A percentile compares a stretch with the other conserved stretches of the same genome.
Evolutionary conservation across 2,888 invertebrate genomes (phyloP).

Genomic region (Acanthococcus lagerstroemiae): DNA sequence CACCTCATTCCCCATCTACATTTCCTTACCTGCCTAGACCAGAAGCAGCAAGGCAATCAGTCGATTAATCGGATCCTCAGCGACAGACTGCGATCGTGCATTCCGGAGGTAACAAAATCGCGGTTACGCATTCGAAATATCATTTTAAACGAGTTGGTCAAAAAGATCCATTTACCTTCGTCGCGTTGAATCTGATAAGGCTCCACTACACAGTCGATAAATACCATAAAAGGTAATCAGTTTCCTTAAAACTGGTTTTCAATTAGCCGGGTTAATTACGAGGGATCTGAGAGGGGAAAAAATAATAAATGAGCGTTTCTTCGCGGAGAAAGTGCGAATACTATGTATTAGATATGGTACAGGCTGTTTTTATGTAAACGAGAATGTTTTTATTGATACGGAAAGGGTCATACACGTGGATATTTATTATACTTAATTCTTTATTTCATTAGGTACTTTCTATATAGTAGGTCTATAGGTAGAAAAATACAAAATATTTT

Average conservation of each 20-base stretch:
- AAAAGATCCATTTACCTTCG: no score
- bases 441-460: neutral
- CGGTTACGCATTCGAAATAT: no score
- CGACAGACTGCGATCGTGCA: no score
- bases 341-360: neutral
- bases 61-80: no score
- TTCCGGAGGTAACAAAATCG: no score
- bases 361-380: neutral
- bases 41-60: no score
- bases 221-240: neutral
- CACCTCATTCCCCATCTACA: no score
- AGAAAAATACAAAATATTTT: neutral
- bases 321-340: neutral
- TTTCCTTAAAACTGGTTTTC: neutral
- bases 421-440: neutral
- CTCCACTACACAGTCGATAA: no score
- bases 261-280: neutral
- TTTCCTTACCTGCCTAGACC: no score
- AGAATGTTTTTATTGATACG: neutral
- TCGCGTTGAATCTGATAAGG: no score
- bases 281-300: neutral
- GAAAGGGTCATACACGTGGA: neutral
- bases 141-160: no score
- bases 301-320: neutral
- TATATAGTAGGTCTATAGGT: neutral